Percentiles rank a stretch among this genome's conserved stretches.
Evolutionary conservation across 2,797 vertebrate genomes (phyloP).

Genomic region (Margarornis squamiger): DNA sequence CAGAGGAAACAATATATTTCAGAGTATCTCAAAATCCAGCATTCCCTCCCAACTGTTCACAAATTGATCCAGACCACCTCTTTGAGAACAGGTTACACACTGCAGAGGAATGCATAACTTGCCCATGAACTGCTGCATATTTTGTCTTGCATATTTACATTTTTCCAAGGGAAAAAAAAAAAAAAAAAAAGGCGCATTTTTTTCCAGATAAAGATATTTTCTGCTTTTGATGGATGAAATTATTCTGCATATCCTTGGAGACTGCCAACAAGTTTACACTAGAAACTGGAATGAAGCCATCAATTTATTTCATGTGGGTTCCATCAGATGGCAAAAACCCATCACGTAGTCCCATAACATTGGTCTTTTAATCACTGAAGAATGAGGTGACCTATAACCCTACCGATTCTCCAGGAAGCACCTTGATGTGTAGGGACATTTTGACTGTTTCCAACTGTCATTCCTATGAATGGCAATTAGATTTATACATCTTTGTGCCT

Average conservation of each 20-base stretch:
- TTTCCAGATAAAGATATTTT: constrained; percentile 19
- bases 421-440: background rate
- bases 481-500: background rate
- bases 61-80: constrained; percentile 59
- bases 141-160: constrained; percentile 58
- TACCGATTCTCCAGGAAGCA: background rate
- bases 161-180: background rate
- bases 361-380: background rate
- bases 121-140: constrained; percentile 58
- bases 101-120: constrained; percentile 61
- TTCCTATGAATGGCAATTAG: background rate
- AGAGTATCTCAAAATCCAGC: background rate
- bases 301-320: background rate
- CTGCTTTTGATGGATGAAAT: constrained; percentile 57
- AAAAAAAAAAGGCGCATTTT: background rate
- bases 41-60: constrained; percentile 5
- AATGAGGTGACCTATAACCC: background rate
- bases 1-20: constrained; percentile 4
- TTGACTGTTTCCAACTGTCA: background rate
- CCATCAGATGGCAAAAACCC: background rate
- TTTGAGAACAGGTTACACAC: constrained; percentile 60
- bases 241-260: constrained; percentile 41
- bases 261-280: constrained; percentile 42
- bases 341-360: background rate
- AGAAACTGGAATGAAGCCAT: constrained; percentile 34